Evolutionary conservation across 92 coral and sea anemone genomes (phyloP).

Genomic region (Zoanthus sociatus): DNA sequence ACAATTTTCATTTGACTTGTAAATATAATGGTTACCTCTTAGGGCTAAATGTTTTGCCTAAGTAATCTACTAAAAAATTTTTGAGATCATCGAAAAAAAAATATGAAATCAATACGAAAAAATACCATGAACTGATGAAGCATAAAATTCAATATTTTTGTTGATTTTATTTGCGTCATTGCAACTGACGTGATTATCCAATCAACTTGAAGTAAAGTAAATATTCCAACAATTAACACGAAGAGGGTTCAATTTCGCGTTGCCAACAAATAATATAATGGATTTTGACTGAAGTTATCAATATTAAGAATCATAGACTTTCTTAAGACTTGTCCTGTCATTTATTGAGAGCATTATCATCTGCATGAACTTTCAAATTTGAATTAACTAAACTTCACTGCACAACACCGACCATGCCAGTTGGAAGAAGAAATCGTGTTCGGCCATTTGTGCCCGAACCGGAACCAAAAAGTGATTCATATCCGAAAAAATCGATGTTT

Average conservation of each 20-base stretch:
- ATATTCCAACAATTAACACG: background rate
- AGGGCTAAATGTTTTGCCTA: too few species aligned
- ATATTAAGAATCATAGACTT: background rate
- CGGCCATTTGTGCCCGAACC: conserved; percentile 42
- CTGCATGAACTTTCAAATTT: background rate
- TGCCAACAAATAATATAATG: background rate
- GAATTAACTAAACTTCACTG: background rate
- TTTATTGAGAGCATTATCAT: background rate
- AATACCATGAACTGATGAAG: too few species aligned
- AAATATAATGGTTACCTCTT: too few species aligned
- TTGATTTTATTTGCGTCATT: background rate
- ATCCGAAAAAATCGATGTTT: conserved; percentile 80
- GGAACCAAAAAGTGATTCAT: conserved; percentile 46
- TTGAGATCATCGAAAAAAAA: too few species aligned
- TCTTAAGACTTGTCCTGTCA: background rate
- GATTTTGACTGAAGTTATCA: background rate
- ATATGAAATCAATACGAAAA: too few species aligned
- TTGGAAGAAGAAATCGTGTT: conserved; percentile 30
- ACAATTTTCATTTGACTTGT: too few species aligned
- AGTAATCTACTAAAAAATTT: too few species aligned
- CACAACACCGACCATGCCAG: conserved; percentile 18
- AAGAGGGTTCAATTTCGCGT: background rate
- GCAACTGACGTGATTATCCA: background rate
- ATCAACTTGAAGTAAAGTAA: background rate
- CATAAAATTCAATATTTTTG: background rate